These are phyloP conservation scores for Drosophila borborema DNA, from an alignment of 2,888 invertebrate species.

Conservation along the genomic window DNA sequence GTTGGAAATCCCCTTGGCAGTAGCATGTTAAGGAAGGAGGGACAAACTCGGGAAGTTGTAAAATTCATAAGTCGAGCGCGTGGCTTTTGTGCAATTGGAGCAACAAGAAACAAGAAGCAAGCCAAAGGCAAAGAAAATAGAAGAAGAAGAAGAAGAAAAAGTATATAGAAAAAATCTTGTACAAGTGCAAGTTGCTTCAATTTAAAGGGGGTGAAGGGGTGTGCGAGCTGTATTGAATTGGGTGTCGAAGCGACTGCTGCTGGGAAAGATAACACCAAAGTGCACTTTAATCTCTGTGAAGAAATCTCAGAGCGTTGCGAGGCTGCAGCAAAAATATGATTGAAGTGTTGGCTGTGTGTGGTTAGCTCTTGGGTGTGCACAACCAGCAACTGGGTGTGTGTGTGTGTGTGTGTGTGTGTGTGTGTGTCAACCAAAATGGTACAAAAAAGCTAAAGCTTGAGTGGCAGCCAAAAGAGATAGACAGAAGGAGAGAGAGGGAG, in stretches of 20 bases:
- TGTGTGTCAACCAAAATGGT: constrained; percentile 48
- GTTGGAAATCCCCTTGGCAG: constrained; percentile 36
- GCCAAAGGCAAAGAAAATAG: constrained; percentile 28
- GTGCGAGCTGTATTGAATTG: constrained; percentile 35
- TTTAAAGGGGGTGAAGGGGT: constrained; percentile 5
- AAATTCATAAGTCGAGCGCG: constrained; percentile 79
- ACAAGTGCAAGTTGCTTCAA: constrained; percentile 70
- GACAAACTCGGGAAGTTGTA: constrained; percentile 72
- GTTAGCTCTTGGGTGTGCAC: constrained; percentile 5
- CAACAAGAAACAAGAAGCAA: constrained; percentile 57
- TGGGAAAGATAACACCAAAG: constrained; percentile 77
- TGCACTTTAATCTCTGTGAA: constrained; percentile 81
- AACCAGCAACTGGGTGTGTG: background rate
- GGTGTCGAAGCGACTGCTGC: constrained; percentile 68
- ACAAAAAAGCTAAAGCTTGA: constrained; percentile 55
- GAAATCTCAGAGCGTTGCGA: constrained; percentile 65
- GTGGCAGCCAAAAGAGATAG: constrained; percentile 39
- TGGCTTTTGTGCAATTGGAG: constrained; percentile 80
- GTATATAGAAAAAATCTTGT: constrained; percentile 46
- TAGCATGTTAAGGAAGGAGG: constrained; percentile 19
- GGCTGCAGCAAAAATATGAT: constrained; percentile 74
- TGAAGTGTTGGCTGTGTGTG: constrained; percentile 60
- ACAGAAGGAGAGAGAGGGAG: constrained; percentile 36
- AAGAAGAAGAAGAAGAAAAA: constrained; percentile 4
- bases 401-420: constrained; percentile 34